phyloP scores from a whole-genome alignment of 2,888 invertebrate genomes.

The Macrophya annulata region DNA sequence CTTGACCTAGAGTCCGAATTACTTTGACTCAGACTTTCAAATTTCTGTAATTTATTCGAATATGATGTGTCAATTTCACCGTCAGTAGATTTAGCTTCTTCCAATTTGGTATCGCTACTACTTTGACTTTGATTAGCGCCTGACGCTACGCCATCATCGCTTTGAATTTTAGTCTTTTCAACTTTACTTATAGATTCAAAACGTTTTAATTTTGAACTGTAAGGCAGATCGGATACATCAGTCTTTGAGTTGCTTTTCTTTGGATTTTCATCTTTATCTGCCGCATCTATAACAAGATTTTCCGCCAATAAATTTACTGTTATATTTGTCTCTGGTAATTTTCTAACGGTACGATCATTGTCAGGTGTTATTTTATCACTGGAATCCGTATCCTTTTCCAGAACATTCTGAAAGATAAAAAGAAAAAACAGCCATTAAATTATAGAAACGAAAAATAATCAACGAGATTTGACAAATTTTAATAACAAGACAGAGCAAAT shows the following conservation, averaged over 20 bases:
- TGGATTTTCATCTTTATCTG: conserved; percentile 78
- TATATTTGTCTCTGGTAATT: conserved; percentile 54
- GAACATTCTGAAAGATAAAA: conserved; percentile 71
- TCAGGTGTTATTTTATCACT: conserved; percentile 75
- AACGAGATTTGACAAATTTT: background rate
- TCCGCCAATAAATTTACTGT: conserved; percentile 59
- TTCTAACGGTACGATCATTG: conserved; percentile 77
- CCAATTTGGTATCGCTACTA: conserved; percentile 57
- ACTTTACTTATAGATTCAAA: conserved; percentile 67
- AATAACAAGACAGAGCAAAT: background rate
- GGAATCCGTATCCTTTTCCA: conserved; percentile 78
- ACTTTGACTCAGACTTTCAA: conserved; percentile 73
- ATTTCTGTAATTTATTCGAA: conserved; percentile 75
- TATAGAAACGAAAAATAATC: background rate
- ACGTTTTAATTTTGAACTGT: conserved; percentile 61
- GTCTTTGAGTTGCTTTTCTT: conserved; percentile 60
- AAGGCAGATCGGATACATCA: conserved; percentile 56
- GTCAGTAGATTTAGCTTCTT: conserved; percentile 71
- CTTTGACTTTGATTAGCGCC: conserved; percentile 67
- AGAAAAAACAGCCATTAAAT: background rate
- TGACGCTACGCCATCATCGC: conserved; percentile 64
- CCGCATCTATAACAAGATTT: conserved; percentile 67
- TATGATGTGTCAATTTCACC: conserved; percentile 68
- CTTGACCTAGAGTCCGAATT: conserved; percentile 76
- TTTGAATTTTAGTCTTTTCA: conserved; percentile 59